Conservation (phyloP, 2,113 vertebrate genomes). For the Cyprinodon variegatus region DNA sequence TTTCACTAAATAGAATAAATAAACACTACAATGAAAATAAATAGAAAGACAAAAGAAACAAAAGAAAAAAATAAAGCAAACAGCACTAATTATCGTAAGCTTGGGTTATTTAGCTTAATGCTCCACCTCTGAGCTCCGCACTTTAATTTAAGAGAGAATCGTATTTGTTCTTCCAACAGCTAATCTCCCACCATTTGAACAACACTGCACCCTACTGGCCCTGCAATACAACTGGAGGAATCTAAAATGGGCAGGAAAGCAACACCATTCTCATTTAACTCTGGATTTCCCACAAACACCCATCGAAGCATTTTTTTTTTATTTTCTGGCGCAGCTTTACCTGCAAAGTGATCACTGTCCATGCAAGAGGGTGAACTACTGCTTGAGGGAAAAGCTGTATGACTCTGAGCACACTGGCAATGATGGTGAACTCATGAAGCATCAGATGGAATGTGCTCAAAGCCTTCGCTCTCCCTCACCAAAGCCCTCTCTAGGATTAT, state of each 20-base stretch:
- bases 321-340: slow-evolving; percentile 28
- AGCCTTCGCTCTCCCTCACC: slow-evolving; percentile 96
- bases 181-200: slow-evolving; percentile 11
- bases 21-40: not conserved
- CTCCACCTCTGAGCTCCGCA: slow-evolving; percentile 9
- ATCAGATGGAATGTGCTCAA: slow-evolving; percentile 89
- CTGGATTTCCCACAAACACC: slow-evolving; percentile 19
- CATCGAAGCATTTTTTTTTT: slow-evolving; percentile 16
- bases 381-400: slow-evolving; percentile 25
- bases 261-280: slow-evolving; percentile 16
- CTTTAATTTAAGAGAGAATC: not conserved
- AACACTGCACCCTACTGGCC: slow-evolving; percentile 14
- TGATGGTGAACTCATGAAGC: slow-evolving; percentile 82
- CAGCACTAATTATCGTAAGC: slow-evolving; percentile 1
- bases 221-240: slow-evolving; percentile 18
- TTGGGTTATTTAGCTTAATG: not conserved
- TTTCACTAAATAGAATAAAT: not conserved
- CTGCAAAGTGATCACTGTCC: slow-evolving; percentile 44
- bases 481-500: slow-evolving; percentile 96
- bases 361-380: slow-evolving; percentile 38
- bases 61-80: slow-evolving; percentile 1
- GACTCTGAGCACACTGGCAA: not conserved
- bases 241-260: slow-evolving; percentile 30
- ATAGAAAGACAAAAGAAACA: not conserved
- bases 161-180: slow-evolving; percentile 2